Evolutionary conservation across 2,888 invertebrate species (phyloP).

Genomic region (Latrodectus elegans): DNA sequence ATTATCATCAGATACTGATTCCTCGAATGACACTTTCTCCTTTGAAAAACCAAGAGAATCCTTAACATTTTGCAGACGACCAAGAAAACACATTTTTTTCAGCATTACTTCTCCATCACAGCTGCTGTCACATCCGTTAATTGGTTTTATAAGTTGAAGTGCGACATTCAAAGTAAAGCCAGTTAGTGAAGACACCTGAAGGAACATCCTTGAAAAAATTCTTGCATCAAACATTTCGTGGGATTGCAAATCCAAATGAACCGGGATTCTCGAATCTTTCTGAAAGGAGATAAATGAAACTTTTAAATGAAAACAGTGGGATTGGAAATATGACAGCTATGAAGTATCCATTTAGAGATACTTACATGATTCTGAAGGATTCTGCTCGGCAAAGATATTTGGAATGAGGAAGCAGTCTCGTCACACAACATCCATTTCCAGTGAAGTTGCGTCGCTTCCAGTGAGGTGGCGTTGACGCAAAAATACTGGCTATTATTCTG

Average conservation of each 20-base stretch:
- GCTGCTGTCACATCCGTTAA: slow-evolving; percentile 15
- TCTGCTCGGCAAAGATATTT: slow-evolving; percentile 13
- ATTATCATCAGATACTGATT: neutral
- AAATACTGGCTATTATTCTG: slow-evolving; percentile 17
- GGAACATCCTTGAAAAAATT: slow-evolving; percentile 24
- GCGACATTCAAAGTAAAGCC: slow-evolving; percentile 15
- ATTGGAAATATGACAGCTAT: no score
- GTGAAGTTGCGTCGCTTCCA: slow-evolving; percentile 28
- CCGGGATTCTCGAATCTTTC: neutral
- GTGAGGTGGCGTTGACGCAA: slow-evolving; percentile 13
- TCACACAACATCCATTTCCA: slow-evolving; percentile 34
- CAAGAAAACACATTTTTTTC: slow-evolving; percentile 49
- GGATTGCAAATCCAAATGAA: neutral
- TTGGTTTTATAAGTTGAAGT: slow-evolving; percentile 20
- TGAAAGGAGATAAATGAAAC: neutral
- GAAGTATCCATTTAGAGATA: no score
- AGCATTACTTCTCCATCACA: slow-evolving; percentile 22
- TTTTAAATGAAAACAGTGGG: neutral
- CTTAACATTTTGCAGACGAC: slow-evolving; percentile 35
- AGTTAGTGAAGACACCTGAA: slow-evolving; percentile 22
- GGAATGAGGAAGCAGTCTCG: neutral
- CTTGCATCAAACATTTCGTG: slow-evolving; percentile 8
- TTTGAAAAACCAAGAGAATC: neutral
- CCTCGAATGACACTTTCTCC: neutral
- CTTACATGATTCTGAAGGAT: slow-evolving; percentile 19